These are phyloP conservation scores for Ladona fulva DNA, from an alignment of 1,140 invertebrate genomes.

Conservation along the genomic window DNA sequence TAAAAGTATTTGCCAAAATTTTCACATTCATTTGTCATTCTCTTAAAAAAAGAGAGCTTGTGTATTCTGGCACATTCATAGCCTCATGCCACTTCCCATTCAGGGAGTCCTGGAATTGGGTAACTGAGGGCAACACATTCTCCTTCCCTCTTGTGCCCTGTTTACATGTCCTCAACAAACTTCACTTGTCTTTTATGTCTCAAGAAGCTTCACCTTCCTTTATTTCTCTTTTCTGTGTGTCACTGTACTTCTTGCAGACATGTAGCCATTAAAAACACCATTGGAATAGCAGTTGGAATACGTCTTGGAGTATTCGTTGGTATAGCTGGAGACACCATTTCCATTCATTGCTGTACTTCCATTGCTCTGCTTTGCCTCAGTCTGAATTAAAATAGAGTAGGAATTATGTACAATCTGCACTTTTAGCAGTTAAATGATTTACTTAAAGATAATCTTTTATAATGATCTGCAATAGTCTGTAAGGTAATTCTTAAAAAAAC, in stretches of 20 bases:
- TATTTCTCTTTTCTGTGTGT: background rate
- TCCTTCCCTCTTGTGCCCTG: too few relatives aligned
- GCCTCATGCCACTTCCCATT: background rate
- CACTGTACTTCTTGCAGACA: constrained; percentile 26
- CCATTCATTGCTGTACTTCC: constrained; percentile 17
- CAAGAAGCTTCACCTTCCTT: background rate
- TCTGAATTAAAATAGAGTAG: constrained; percentile 12
- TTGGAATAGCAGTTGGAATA: constrained; percentile 54
- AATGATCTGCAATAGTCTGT: too few relatives aligned
- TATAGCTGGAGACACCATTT: constrained; percentile 30
- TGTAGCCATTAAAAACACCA: constrained; percentile 54
- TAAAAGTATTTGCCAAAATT: background rate
- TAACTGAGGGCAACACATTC: background rate
- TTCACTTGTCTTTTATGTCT: background rate
- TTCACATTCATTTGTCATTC: background rate
- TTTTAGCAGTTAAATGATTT: too few relatives aligned
- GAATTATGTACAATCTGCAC: too few relatives aligned
- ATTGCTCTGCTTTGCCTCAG: constrained; percentile 31
- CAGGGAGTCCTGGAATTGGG: background rate
- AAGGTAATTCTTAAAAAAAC: too few relatives aligned
- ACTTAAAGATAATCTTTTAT: too few relatives aligned
- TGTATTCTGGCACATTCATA: background rate
- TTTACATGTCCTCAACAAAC: background rate
- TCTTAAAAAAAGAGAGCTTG: background rate
- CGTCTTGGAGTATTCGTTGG: constrained; percentile 47